These are phyloP conservation scores for Sesia apiformis DNA, from an alignment of 2,888 invertebrate species.

Conservation along the genomic window DNA sequence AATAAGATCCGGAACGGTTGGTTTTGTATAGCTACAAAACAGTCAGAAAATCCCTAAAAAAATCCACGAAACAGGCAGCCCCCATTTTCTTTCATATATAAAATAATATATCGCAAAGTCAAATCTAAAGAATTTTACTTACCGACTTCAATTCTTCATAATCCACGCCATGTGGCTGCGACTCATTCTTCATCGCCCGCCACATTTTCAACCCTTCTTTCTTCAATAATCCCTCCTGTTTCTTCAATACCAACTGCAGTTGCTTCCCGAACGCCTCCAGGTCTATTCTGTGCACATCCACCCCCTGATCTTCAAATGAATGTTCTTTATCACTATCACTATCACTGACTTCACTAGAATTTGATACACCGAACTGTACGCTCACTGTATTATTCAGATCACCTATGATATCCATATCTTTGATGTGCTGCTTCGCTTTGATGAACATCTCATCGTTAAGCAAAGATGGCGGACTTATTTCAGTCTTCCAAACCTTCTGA, in stretches of 20 bases:
- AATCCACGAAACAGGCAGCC: too few species aligned
- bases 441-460: conserved; percentile 63
- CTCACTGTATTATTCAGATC: conserved; percentile 60
- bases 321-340: conserved; percentile 40
- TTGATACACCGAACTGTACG: conserved; percentile 49
- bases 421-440: conserved; percentile 45
- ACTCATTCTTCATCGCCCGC: conserved; percentile 84
- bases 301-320: conserved; percentile 46
- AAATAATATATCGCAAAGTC: too few species aligned
- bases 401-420: conserved; percentile 58
- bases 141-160: conserved; percentile 86
- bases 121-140: conserved; percentile 33
- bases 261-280: conserved; percentile 87
- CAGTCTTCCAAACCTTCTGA: conserved; percentile 37
- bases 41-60: too few species aligned
- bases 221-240: conserved; percentile 85
- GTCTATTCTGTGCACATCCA: conserved; percentile 78
- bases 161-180: conserved; percentile 84
- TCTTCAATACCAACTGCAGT: conserved; percentile 82
- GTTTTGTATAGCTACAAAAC: too few species aligned
- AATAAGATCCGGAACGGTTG: too few species aligned
- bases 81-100: too few species aligned
- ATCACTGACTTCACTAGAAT: conserved; percentile 54
- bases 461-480: conserved; percentile 45
- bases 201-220: conserved; percentile 87